Evolutionary conservation across 2,888 invertebrate species (phyloP).

Genomic region (Metalampra italica): DNA sequence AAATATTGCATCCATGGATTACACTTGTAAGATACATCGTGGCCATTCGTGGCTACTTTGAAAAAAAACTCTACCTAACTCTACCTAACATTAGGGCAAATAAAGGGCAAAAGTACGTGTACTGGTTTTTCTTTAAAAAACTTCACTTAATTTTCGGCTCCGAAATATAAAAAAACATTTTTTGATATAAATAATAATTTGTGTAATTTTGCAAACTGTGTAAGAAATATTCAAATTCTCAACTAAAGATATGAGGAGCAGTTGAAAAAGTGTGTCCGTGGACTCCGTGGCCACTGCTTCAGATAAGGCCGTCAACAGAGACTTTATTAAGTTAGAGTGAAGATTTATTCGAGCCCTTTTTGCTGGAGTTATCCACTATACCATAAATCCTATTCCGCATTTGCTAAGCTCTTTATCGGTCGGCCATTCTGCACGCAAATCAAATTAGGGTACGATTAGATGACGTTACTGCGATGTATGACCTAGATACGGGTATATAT

Average conservation of each 20-base stretch:
- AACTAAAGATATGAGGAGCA: not conserved
- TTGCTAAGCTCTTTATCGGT: conserved; percentile 65
- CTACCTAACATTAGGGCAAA: too few species aligned
- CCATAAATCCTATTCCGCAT: conserved; percentile 65
- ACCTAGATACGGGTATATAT: conserved; percentile 36
- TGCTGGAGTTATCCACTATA: conserved; percentile 52
- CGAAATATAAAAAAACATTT: too few species aligned
- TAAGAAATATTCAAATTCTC: not conserved
- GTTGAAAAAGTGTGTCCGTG: conserved; percentile 45
- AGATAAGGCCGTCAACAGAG: conserved; percentile 64
- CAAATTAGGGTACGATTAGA: conserved; percentile 65
- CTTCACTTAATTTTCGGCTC: too few species aligned
- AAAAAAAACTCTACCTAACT: too few species aligned
- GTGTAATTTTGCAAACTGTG: too few species aligned
- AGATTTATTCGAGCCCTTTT: conserved; percentile 69
- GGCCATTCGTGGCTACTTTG: too few species aligned
- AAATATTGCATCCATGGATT: too few species aligned
- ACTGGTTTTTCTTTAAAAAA: too few species aligned
- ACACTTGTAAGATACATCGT: too few species aligned
- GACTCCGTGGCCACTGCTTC: conserved; percentile 43
- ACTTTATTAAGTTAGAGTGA: conserved; percentile 65
- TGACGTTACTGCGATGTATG: conserved; percentile 37
- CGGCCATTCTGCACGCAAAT: conserved; percentile 61
- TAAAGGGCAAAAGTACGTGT: too few species aligned
- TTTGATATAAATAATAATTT: too few species aligned